Evolutionary conservation across 2,888 invertebrate species (phyloP).

Genomic region (Eudemis profundana): DNA sequence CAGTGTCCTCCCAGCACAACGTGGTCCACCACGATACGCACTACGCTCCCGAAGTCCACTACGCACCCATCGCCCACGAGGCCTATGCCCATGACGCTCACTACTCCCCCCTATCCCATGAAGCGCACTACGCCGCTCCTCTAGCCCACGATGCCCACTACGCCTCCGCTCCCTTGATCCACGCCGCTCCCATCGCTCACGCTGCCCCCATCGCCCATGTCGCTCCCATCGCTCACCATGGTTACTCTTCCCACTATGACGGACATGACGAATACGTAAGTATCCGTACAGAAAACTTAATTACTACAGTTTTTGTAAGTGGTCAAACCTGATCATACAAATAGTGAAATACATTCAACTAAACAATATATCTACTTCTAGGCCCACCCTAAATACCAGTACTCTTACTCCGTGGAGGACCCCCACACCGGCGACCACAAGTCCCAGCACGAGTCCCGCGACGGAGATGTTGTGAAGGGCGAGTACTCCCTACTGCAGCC

Average conservation of each 20-base stretch:
- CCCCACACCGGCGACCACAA: conserved; percentile 87
- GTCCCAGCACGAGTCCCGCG: conserved; percentile 84
- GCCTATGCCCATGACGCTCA: conserved; percentile 51
- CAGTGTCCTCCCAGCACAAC: conserved; percentile 57
- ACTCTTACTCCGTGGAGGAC: conserved; percentile 86
- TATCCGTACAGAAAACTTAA: conserved; percentile 25
- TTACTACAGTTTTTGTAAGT: too few species aligned
- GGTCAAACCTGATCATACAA: not conserved
- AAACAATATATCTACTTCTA: conserved; percentile 52
- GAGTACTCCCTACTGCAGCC: conserved; percentile 87
- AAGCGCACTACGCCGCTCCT: conserved; percentile 55
- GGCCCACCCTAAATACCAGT: conserved; percentile 86
- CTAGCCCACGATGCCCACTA: conserved; percentile 58
- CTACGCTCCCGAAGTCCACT: conserved; percentile 44
- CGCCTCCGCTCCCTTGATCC: conserved; percentile 15
- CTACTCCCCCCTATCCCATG: conserved; percentile 48
- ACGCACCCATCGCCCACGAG: conserved; percentile 40
- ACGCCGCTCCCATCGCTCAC: conserved; percentile 39
- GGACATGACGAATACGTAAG: conserved; percentile 58
- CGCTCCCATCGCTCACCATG: conserved; percentile 48
- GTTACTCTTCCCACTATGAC: conserved; percentile 48
- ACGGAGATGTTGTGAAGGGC: conserved; percentile 88
- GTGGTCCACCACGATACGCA: conserved; percentile 55
- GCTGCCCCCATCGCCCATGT: conserved; percentile 51
- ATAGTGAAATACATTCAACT: not conserved